These are phyloP conservation scores for Apostichopus leukothele DNA, from an alignment of 53 echinoderm and acorn worm species.

Conservation along the genomic window DNA sequence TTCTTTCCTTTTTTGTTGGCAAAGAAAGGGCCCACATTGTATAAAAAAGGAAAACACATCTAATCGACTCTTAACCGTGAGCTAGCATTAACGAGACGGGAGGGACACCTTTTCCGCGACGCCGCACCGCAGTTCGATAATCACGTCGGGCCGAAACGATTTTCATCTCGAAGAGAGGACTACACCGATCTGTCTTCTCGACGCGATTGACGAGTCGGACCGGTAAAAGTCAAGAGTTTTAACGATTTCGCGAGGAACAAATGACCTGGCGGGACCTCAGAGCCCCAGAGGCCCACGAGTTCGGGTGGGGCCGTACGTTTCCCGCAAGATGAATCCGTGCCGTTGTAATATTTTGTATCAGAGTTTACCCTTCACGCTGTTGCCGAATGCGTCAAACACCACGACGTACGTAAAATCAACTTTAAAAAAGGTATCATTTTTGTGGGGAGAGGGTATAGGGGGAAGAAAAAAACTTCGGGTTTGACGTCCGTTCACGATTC, in stretches of 20 bases:
- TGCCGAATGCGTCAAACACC: not conserved
- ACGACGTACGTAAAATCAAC: slow-evolving; percentile 7
- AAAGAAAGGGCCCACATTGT: not conserved
- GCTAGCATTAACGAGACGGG: slow-evolving; percentile 24
- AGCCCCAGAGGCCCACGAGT: slow-evolving; percentile 25
- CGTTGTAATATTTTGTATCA: not conserved
- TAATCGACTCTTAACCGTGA: slow-evolving; percentile 31
- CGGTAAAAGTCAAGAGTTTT: slow-evolving; percentile 39
- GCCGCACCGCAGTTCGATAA: not conserved
- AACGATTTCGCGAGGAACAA: slow-evolving; percentile 5
- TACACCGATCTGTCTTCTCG: not conserved
- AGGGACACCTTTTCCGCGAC: not conserved
- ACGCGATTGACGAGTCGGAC: slow-evolving; percentile 1
- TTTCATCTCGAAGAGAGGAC: not conserved
- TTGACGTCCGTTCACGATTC: not conserved
- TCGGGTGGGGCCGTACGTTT: slow-evolving; percentile 31
- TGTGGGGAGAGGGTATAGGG: not conserved
- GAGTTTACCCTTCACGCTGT: not conserved
- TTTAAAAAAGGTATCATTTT: not conserved
- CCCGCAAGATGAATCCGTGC: not conserved
- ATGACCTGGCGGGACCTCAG: slow-evolving; percentile 11
- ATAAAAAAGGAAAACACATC: slow-evolving; percentile 7
- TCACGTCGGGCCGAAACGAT: slow-evolving; percentile 10
- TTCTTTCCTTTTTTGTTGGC: not conserved
- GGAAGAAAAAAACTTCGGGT: not conserved